Evolutionary conservation across 1,140 invertebrate genomes (phyloP).

Genomic region (Panagrolaimus sp.): DNA sequence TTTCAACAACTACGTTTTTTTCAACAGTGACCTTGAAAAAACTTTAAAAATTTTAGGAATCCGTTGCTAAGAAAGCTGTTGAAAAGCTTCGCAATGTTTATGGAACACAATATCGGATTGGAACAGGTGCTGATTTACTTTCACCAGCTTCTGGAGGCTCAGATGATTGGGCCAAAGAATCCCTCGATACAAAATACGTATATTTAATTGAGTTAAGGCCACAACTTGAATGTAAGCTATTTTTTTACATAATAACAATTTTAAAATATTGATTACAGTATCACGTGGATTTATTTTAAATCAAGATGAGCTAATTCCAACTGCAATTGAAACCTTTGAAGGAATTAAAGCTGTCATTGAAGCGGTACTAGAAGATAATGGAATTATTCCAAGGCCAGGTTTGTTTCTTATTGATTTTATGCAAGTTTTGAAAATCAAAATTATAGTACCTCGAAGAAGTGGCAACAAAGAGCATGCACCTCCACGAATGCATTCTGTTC

Average conservation of each 20-base stretch:
- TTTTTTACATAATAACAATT: too few species aligned
- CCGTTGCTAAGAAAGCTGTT: conserved; percentile 41
- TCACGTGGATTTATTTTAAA: conserved; percentile 61
- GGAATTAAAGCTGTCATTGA: conserved; percentile 58
- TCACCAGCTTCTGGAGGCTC: conserved; percentile 57
- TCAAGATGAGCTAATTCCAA: conserved; percentile 65
- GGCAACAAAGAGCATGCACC: neutral
- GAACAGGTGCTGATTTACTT: conserved; percentile 47
- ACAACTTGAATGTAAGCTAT: conserved; percentile 33
- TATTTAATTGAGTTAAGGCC: conserved; percentile 53
- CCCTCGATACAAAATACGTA: conserved; percentile 53
- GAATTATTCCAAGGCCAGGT: conserved; percentile 10
- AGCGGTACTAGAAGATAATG: conserved; percentile 21
- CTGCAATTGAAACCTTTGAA: conserved; percentile 70
- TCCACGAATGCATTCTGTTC: neutral
- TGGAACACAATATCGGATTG: conserved; percentile 46
- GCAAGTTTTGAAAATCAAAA: neutral
- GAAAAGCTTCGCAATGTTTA: conserved; percentile 33
- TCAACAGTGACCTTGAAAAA: too few species aligned
- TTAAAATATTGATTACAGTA: conserved; percentile 19
- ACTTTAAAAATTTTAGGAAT: conserved; percentile 27
- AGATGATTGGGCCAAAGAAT: conserved; percentile 57
- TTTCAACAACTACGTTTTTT: too few species aligned
- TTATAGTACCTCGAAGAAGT: conserved; percentile 8
- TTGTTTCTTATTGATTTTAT: neutral